Base-by-base conservation (phyloP, 1,140 invertebrate species). In the Drosophila rhopaloa region DNA sequence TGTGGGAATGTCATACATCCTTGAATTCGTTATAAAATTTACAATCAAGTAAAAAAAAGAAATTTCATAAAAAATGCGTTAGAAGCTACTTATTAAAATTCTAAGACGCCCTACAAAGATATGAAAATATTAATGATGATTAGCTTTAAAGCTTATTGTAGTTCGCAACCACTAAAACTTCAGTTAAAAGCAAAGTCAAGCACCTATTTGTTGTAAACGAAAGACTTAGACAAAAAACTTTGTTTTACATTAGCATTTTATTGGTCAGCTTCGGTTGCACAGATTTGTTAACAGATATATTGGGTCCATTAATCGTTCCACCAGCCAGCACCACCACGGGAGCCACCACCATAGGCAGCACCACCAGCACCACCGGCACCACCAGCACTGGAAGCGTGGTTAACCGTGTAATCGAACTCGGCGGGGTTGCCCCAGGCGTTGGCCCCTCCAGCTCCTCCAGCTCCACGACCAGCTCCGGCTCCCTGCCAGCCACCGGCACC, bases 341-440 rank as follows among this genome's bases (percentile, higher is more conserved):
- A 63, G 6, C 70, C 83, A 43, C 56, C 78, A 11, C 73, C 81
- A 19, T 60, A 54, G 35, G 58, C 43, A 16, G 43, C 71, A 27
- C 68, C 71, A 13, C 27, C 59, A 24, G 27, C 74, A 61, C 73
- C 79, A 43, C 61, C 66, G 10, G 16, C 51, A 37, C 56, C 44
- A 19, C 57, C 68, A 16, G 11, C 47, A 5, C 46, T 11, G 14
- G 70, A 68, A 19, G 58, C 71, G 32, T 73, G 72, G 40, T 76
- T 79, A n/a, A 81, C 86, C 2, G 81, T 78, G 53, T 89, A 89
- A 7, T 89, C 85, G 38, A 81, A 85, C n/a, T 83, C 53, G 24
- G 84, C 84, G 10, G 84, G 84, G 16, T 76, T 70, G 44, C 85
- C 85, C 78, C 85, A 90, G 65, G 81, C 84, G 61, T 66, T 79